Evolutionary conservation across 2,888 invertebrate species (phyloP).

Genomic region (Aleiodes testaceus): DNA sequence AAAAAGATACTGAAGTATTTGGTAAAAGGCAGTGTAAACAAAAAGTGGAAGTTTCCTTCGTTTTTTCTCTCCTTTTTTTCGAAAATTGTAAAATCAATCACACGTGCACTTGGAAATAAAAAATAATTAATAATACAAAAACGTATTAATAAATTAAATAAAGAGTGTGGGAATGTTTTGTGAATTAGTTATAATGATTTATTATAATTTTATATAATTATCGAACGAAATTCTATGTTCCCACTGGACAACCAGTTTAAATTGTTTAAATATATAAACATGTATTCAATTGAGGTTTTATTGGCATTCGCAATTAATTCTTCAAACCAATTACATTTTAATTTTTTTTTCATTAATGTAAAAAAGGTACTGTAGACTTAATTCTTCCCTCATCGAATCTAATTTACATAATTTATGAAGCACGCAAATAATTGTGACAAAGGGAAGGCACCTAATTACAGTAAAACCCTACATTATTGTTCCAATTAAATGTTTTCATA

Average conservation of each 20-base stretch:
- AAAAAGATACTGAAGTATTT: slow-evolving; percentile 58
- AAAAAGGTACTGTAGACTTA: slow-evolving; percentile 34
- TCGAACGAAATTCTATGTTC: slow-evolving; percentile 26
- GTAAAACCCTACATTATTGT: slow-evolving; percentile 58
- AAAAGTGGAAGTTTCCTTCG: slow-evolving; percentile 36
- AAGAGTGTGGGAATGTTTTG: slow-evolving; percentile 24
- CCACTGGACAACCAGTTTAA: background rate
- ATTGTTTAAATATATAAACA: slow-evolving; percentile 4
- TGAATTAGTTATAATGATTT: background rate
- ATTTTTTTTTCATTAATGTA: slow-evolving; percentile 8
- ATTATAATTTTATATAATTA: background rate
- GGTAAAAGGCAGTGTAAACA: slow-evolving; percentile 59
- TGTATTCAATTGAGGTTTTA: slow-evolving; percentile 29
- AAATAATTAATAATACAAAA: slow-evolving; percentile 17
- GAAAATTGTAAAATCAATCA: background rate
- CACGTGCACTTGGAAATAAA: background rate
- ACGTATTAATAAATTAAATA: slow-evolving; percentile 36
- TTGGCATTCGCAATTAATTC: slow-evolving; percentile 8
- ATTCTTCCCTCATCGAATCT: slow-evolving; percentile 34
- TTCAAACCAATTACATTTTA: slow-evolving; percentile 30
- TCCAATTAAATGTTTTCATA: background rate
- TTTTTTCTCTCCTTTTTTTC: background rate
- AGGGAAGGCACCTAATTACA: slow-evolving; percentile 69
- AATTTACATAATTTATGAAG: slow-evolving; percentile 40
- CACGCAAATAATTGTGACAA: slow-evolving; percentile 51